Base-by-base conservation (phyloP, 2,797 vertebrate genomes). In the Paratrypauchen microcephalus region DNA sequence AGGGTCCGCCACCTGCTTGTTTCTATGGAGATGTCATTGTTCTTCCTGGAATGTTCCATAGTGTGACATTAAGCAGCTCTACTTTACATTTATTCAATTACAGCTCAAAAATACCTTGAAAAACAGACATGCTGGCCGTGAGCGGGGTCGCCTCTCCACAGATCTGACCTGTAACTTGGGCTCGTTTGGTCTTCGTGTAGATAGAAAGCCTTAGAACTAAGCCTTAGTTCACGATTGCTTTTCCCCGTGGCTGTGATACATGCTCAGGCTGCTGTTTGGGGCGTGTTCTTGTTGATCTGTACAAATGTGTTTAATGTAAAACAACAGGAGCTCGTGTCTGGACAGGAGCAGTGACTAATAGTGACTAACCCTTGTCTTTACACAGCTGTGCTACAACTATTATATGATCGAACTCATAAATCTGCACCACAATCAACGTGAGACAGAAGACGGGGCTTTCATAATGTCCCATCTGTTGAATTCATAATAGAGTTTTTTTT, bases 271-370 rank as follows among this genome's bases (percentile, higher is more conserved):
- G n/a, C 5, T 52, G 0, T 21, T 21, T 4, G 21, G 21, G 58
- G 30, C 58, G 58, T 60, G 32, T 3, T n/a, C 58, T n/a, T n/a
- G 58, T 60, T 8, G 28, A 58, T 3, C 16, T 9, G 57, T n/a
- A 61, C n/a, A 39, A n/a, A 60, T n/a, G 58, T n/a, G 18, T 13
- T 18, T 36, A 39, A 60, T 60, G 58, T 39, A 21, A n/a, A n/a
- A 21, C 58, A 2, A 13, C 2, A 24, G 54, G 30, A 9, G 6
- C 32, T 61, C 59, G n/a, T 39, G 59, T 41, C 59, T 6, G 19
- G 32, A 61, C 59, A 61, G n/a, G 59, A 61, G 58, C 58, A 1
- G 59, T 61, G 59, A 61, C 59, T 41, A 39, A 61, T 11, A 12
- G n/a, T 39, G 59, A 61, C 59, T 23, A 23, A 61, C 11, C 11